Conservation (phyloP, 2,113 vertebrate species). For the Aspidoscelis tigris region DNA sequence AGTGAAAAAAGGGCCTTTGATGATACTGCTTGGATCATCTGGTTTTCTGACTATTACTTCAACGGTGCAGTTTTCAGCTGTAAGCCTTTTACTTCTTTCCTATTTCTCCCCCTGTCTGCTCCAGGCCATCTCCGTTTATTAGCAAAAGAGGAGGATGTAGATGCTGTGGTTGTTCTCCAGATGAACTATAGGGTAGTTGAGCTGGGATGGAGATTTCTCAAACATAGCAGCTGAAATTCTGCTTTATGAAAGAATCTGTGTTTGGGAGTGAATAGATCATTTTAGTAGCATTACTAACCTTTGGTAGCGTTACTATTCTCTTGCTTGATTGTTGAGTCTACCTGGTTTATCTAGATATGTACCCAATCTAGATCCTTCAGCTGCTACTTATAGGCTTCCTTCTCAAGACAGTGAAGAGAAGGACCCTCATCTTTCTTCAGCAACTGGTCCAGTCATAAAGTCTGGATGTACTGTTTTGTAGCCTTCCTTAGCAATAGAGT, state of each 20-base stretch:
- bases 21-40: neutral
- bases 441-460: too few species aligned
- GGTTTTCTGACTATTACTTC: neutral
- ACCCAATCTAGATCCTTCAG: too few species aligned
- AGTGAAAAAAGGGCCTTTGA: too few species aligned
- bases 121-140: neutral
- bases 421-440: too few species aligned
- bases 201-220: neutral
- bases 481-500: neutral
- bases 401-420: too few species aligned
- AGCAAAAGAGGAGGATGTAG: neutral
- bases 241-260: too few species aligned
- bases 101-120: neutral
- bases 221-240: neutral
- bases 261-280: neutral
- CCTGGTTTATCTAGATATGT: too few species aligned
- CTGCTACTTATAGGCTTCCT: too few species aligned
- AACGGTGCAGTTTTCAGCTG: neutral
- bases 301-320: neutral
- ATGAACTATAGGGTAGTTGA: neutral
- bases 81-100: neutral
- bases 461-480: neutral
- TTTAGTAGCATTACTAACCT: neutral
- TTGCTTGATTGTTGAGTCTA: too few species aligned
- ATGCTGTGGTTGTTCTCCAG: neutral